Percentiles rank a stretch among this genome's conserved stretches.
Conservation (phyloP, 2,888 invertebrate species). For the Ditula angustiorana region DNA sequence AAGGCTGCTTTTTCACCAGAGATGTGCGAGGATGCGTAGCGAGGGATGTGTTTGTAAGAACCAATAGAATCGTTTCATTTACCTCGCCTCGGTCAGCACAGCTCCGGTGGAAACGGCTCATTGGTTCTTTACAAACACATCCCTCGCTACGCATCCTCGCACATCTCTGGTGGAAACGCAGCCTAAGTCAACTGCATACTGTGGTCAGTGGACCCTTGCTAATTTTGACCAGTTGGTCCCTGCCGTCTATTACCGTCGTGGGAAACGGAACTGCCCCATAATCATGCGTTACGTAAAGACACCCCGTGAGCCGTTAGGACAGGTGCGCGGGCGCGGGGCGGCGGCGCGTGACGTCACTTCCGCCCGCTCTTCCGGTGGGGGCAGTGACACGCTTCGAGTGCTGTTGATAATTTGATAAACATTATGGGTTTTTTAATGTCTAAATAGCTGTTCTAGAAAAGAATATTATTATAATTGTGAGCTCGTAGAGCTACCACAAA, state of each 20-base stretch:
- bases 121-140: too few species aligned
- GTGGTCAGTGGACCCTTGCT: not conserved
- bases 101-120: too few species aligned
- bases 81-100: too few species aligned
- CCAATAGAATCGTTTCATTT: too few species aligned
- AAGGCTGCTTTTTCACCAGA: too few species aligned
- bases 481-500: too few species aligned
- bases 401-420: not conserved
- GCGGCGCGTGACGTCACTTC: slow-evolving; percentile 28
- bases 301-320: slow-evolving; percentile 16
- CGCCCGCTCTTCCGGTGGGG: slow-evolving; percentile 24
- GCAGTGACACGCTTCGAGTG: slow-evolving; percentile 10
- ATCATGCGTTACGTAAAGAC: slow-evolving; percentile 12
- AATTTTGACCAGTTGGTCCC: not conserved
- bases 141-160: too few species aligned
- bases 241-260: slow-evolving; percentile 1
- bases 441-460: not conserved
- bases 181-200: too few species aligned
- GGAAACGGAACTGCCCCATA: slow-evolving; percentile 26
- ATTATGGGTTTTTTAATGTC: not conserved
- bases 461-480: too few species aligned
- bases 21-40: too few species aligned
- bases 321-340: slow-evolving; percentile 21
- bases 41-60: too few species aligned
- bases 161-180: too few species aligned